Conservation (phyloP, 2,888 invertebrate genomes). For the Cepaea hortensis region DNA sequence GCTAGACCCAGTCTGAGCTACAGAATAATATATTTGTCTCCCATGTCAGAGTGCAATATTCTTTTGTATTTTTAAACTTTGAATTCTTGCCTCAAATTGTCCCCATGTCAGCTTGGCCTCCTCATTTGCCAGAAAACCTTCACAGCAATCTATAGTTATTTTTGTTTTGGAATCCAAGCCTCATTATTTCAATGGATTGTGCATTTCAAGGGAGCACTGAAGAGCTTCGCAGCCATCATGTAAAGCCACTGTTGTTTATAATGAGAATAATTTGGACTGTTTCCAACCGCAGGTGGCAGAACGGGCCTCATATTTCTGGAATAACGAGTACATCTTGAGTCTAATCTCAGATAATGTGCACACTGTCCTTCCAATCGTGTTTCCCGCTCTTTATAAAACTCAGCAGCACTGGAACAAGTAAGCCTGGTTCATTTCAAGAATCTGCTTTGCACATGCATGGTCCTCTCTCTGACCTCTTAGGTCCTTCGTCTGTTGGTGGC, state of each 20-base stretch:
- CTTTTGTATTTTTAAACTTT: too few relatives aligned
- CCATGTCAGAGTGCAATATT: too few relatives aligned
- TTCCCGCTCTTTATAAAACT: slow-evolving; percentile 97
- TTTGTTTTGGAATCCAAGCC: too few relatives aligned
- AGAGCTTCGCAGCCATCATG: too few relatives aligned
- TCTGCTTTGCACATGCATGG: slow-evolving; percentile 20
- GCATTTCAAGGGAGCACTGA: too few relatives aligned
- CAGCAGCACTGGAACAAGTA: slow-evolving; percentile 99
- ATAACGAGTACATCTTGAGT: slow-evolving; percentile 99
- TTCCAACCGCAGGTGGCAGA: slow-evolving; percentile 90
- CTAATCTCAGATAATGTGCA: slow-evolving; percentile 98
- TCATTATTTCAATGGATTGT: too few relatives aligned
- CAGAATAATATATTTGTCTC: too few relatives aligned
- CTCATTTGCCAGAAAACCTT: too few relatives aligned
- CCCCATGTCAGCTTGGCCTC: too few relatives aligned
- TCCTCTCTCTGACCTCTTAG: background rate
- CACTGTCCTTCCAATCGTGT: slow-evolving; percentile 97
- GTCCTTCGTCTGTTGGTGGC: background rate
- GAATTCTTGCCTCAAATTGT: too few relatives aligned
- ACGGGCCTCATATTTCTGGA: slow-evolving; percentile 99
- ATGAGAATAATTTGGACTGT: background rate
- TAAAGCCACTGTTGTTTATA: background rate
- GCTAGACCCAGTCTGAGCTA: too few relatives aligned
- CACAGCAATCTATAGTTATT: too few relatives aligned
- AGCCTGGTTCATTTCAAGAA: slow-evolving; percentile 48